Percentiles rank a stretch among this genome's conserved stretches.
These are phyloP conservation scores for Calcarius lapponicus DNA, from an alignment of 2,797 vertebrate species.

Conservation along the genomic window DNA sequence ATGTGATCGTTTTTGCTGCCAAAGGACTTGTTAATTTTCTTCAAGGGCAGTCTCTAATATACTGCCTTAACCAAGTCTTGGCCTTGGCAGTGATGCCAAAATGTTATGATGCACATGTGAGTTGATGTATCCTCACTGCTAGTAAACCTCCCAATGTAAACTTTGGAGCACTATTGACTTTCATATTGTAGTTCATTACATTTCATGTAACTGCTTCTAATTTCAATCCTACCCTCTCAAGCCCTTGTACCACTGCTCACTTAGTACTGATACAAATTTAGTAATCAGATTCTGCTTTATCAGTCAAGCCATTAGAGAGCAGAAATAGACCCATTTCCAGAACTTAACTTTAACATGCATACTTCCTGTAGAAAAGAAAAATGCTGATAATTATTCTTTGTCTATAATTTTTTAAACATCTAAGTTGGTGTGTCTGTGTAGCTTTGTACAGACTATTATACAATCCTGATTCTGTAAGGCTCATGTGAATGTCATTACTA, in stretches of 20 bases:
- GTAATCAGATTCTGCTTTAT: neutral
- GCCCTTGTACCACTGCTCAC: neutral
- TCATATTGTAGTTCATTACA: neutral
- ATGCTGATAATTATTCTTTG: neutral
- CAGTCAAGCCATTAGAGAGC: neutral
- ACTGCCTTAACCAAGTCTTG: neutral
- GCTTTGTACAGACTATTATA: neutral
- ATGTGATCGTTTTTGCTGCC: neutral
- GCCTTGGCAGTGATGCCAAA: neutral
- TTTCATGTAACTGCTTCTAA: neutral
- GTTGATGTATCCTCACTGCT: neutral
- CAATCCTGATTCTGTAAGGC: neutral
- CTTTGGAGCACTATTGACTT: neutral
- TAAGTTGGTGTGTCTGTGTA: neutral
- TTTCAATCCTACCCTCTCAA: neutral
- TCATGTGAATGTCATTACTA: neutral
- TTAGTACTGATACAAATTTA: neutral
- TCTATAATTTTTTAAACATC: neutral
- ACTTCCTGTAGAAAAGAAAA: neutral
- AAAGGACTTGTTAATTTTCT: neutral
- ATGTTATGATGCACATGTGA: neutral
- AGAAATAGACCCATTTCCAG: neutral
- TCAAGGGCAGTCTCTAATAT: neutral
- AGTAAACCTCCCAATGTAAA: neutral
- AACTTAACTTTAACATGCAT: neutral